phyloP scores from a whole-genome alignment of 2,888 invertebrate genomes.

The Dioctria rufipes region DNA sequence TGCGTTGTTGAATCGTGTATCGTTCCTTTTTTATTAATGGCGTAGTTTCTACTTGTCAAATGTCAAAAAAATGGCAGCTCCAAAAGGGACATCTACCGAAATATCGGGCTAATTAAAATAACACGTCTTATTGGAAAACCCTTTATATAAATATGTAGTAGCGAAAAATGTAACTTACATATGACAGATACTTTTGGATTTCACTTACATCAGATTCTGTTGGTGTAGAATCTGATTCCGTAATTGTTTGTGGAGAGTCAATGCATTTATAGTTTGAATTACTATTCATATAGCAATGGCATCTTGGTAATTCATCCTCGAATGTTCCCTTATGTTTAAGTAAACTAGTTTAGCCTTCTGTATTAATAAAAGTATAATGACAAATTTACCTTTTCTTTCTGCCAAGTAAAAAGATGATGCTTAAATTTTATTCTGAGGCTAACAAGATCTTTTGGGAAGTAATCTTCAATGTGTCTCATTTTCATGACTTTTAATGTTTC shows the following conservation, averaged over 20 bases:
- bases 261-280: background rate
- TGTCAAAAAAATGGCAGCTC: too few relatives aligned
- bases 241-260: constrained; percentile 10
- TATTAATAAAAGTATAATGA: background rate
- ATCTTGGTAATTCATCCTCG: constrained; percentile 1
- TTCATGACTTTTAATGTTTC: too few relatives aligned
- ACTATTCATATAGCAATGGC: background rate
- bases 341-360: background rate
- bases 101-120: too few relatives aligned
- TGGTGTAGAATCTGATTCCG: constrained; percentile 2
- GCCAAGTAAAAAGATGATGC: constrained; percentile 10
- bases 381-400: constrained; percentile 9
- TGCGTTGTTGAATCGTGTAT: too few relatives aligned
- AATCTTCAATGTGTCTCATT: too few relatives aligned
- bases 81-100: too few relatives aligned
- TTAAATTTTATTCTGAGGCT: background rate
- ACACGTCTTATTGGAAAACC: too few relatives aligned
- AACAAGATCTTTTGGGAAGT: background rate
- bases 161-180: too few relatives aligned
- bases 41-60: too few relatives aligned
- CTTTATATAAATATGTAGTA: too few relatives aligned
- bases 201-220: background rate
- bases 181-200: too few relatives aligned
- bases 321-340: constrained; percentile 9
- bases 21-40: too few relatives aligned